Evolutionary conservation across 2,113 vertebrate genomes (phyloP).

Genomic region (Gracilinanus agilis): DNA sequence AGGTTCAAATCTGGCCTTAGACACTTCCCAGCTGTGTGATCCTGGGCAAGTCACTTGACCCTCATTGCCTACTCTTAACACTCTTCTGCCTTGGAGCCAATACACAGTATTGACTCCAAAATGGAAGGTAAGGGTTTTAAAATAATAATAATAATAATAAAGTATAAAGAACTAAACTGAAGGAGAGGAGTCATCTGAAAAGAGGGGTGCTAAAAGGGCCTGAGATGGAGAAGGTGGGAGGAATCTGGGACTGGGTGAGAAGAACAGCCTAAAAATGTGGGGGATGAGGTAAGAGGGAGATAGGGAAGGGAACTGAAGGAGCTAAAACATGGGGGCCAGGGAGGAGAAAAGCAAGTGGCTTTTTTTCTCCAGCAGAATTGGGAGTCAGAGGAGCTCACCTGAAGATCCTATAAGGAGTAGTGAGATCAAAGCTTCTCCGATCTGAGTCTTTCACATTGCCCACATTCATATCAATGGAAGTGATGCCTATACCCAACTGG

Average conservation of each 20-base stretch:
- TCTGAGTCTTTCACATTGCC: slow-evolving; percentile 94
- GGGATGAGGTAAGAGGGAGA: too few species aligned
- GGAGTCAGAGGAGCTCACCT: slow-evolving; percentile 82
- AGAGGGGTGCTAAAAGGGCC: background rate
- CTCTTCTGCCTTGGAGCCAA: too few species aligned
- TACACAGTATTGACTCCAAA: too few species aligned
- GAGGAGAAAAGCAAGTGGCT: background rate
- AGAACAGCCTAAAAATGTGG: background rate
- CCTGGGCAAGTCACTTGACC: too few species aligned
- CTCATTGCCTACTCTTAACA: too few species aligned
- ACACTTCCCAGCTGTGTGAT: too few species aligned
- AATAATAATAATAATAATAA: too few species aligned
- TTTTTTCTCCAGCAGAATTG: rapidly evolving
- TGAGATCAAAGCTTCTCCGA: slow-evolving; percentile 92
- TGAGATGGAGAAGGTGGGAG: background rate
- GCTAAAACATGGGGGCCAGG: background rate
- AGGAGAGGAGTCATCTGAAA: background rate
- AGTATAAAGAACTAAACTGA: background rate
- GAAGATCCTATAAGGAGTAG: slow-evolving; percentile 95
- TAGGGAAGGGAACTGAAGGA: too few species aligned
- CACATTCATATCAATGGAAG: slow-evolving; percentile 96
- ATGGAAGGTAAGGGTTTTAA: too few species aligned
- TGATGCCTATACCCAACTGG: slow-evolving; percentile 92
- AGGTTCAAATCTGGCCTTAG: too few species aligned
- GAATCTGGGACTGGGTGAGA: background rate